Conservation (phyloP, 2,888 invertebrate genomes). For the Dromius quadrimaculatus region DNA sequence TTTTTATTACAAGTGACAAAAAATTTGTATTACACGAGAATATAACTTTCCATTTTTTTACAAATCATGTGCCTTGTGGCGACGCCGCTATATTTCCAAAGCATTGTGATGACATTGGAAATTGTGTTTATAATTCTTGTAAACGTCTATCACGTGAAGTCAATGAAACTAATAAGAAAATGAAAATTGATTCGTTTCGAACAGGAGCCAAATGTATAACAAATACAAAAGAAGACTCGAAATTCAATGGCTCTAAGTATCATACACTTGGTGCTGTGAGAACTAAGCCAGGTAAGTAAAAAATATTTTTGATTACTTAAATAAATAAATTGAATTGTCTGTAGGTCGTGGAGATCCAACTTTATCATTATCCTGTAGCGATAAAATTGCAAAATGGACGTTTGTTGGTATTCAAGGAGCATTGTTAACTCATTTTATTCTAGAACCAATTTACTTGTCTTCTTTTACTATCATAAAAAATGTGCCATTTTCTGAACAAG, state of each 20-base stretch:
- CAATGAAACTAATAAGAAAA: constrained; percentile 56
- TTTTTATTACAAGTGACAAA: constrained; percentile 62
- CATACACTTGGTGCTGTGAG: constrained; percentile 80
- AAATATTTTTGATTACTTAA: constrained; percentile 14
- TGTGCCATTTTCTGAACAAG: constrained; percentile 72
- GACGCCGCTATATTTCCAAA: constrained; percentile 90
- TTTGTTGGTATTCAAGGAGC: constrained; percentile 88
- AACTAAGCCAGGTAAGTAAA: constrained; percentile 82
- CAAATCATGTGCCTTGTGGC: constrained; percentile 92
- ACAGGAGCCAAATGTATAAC: constrained; percentile 91
- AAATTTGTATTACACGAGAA: constrained; percentile 70
- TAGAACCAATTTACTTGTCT: constrained; percentile 76
- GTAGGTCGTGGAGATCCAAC: constrained; percentile 85
- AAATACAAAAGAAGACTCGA: constrained; percentile 71
- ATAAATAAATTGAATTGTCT: constrained; percentile 42
- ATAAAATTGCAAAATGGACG: constrained; percentile 93
- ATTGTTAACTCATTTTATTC: constrained; percentile 77
- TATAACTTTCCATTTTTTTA: constrained; percentile 84
- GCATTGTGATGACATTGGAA: constrained; percentile 60
- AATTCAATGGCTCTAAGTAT: constrained; percentile 71
- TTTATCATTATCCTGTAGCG: constrained; percentile 92
- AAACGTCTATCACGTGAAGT: constrained; percentile 55
- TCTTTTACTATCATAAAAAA: constrained; percentile 79
- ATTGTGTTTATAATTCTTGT: constrained; percentile 50
- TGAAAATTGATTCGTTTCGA: constrained; percentile 66